A percentile compares a stretch with the other conserved stretches of the same genome.
phyloP scores from a whole-genome alignment of 2,888 invertebrate genomes.

The Galeruca laticollis region DNA sequence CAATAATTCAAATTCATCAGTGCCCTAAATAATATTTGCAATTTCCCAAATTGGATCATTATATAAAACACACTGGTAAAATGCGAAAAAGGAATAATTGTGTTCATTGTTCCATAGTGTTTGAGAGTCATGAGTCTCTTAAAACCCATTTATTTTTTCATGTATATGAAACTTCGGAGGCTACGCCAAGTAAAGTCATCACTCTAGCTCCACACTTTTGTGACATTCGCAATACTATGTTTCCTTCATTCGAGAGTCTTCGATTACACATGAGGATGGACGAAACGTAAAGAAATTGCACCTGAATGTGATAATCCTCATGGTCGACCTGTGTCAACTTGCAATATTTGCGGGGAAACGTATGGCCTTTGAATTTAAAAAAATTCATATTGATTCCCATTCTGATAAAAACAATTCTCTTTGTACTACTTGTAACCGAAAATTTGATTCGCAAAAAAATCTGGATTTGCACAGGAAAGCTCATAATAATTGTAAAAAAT shows the following conservation, averaged over 20 bases:
- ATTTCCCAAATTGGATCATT: constrained; percentile 66
- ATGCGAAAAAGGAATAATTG: constrained; percentile 68
- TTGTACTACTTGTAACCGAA: constrained; percentile 80
- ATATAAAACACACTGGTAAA: constrained; percentile 62
- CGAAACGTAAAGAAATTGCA: constrained; percentile 69
- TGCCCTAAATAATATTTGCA: constrained; percentile 68
- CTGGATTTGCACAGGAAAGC: constrained; percentile 81
- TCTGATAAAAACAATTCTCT: constrained; percentile 70
- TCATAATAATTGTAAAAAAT: constrained; percentile 72
- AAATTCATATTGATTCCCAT: constrained; percentile 78
- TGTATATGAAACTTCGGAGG: constrained; percentile 57
- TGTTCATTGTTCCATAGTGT: constrained; percentile 69
- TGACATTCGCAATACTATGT: constrained; percentile 75
- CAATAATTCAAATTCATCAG: constrained; percentile 63
- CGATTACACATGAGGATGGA: constrained; percentile 82
- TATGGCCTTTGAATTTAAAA: constrained; percentile 68
- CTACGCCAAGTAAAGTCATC: constrained; percentile 44
- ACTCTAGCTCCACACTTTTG: constrained; percentile 69
- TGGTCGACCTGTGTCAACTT: constrained; percentile 59
- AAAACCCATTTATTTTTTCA: constrained; percentile 74
- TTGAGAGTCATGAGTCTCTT: constrained; percentile 61
- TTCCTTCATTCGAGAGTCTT: constrained; percentile 75
- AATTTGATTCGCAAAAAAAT: constrained; percentile 75
- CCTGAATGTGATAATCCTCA: constrained; percentile 59
- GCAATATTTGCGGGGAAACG: constrained; percentile 69